Evolutionary conservation across 2,113 vertebrate species (phyloP).

Genomic region (Psephotus haematonotus): DNA sequence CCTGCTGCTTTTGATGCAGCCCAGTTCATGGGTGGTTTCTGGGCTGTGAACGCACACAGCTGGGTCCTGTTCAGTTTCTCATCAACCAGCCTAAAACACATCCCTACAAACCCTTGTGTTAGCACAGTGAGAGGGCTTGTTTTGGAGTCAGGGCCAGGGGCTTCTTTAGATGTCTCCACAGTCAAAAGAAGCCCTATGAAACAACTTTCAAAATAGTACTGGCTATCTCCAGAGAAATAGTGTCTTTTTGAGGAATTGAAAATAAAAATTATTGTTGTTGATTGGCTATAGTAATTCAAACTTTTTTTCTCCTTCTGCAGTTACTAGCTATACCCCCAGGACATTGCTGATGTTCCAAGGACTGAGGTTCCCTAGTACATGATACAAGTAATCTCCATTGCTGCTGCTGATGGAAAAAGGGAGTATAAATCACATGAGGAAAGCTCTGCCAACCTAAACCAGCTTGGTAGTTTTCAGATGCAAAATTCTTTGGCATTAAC

Average conservation of each 20-base stretch:
- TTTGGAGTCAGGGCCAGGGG: background rate
- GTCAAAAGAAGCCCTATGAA: background rate
- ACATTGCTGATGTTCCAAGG: background rate
- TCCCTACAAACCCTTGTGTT: background rate
- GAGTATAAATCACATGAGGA: background rate
- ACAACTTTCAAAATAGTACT: accelerated
- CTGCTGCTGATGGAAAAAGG: background rate
- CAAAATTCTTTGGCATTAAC: background rate
- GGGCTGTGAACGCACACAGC: background rate
- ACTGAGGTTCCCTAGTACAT: background rate
- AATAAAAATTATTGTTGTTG: background rate
- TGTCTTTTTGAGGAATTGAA: background rate
- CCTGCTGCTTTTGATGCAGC: background rate
- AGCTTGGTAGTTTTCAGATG: background rate
- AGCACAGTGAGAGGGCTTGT: background rate
- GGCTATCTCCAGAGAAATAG: background rate
- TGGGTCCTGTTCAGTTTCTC: background rate
- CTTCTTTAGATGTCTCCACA: background rate
- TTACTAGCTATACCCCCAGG: background rate
- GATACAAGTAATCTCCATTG: background rate
- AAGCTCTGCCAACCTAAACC: background rate
- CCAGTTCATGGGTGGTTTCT: background rate
- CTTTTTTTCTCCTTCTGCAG: background rate
- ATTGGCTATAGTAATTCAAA: background rate
- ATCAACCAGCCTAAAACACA: background rate